These are phyloP conservation scores for Brachypalpus laphriformis DNA, from an alignment of 2,888 invertebrate genomes.

Conservation along the genomic window DNA sequence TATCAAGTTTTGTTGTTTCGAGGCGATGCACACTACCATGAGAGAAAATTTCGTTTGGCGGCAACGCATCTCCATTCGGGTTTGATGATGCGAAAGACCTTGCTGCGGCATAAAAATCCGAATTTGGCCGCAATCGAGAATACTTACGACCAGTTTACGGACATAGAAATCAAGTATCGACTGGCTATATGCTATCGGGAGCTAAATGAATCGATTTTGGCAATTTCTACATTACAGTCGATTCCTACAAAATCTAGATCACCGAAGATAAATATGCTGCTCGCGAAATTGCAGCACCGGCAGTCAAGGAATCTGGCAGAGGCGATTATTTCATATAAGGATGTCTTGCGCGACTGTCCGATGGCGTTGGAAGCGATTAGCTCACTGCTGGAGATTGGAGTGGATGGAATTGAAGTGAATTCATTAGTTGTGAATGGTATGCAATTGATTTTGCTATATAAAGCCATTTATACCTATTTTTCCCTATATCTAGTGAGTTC, in stretches of 20 bases:
- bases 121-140: constrained; percentile 78
- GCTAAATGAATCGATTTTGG: constrained; percentile 86
- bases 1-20: constrained; percentile 87
- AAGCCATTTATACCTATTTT: not conserved
- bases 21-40: constrained; percentile 88
- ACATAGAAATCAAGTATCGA: constrained; percentile 89
- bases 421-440: constrained; percentile 87
- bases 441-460: constrained; percentile 24
- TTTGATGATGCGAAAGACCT: constrained; percentile 82
- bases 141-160: constrained; percentile 81
- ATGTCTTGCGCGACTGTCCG: constrained; percentile 90
- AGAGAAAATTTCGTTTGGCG: constrained; percentile 87
- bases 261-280: constrained; percentile 89
- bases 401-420: constrained; percentile 89
- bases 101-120: constrained; percentile 78
- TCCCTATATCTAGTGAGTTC: constrained; percentile 76
- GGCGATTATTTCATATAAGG: constrained; percentile 90
- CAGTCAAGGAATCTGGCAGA: constrained; percentile 86
- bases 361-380: constrained; percentile 90
- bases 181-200: constrained; percentile 88
- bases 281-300: constrained; percentile 88
- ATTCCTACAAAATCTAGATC: constrained; percentile 87
- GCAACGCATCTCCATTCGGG: constrained; percentile 85
- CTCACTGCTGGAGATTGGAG: constrained; percentile 88
- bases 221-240: constrained; percentile 78